phyloP scores from a whole-genome alignment of 2,797 vertebrate species.

The Chaenodraco wilsoni region DNA sequence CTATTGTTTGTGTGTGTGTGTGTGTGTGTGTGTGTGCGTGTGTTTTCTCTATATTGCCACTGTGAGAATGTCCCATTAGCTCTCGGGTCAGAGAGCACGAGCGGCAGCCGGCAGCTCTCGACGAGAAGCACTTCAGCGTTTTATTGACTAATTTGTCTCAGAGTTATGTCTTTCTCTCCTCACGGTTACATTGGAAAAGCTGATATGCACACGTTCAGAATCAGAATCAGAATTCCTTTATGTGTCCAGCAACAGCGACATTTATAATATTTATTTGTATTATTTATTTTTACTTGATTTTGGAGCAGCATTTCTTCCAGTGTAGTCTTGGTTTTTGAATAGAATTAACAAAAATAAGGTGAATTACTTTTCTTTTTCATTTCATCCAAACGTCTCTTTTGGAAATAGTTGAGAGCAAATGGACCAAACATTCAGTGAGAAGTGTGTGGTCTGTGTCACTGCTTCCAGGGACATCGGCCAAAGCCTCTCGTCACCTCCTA shows the following conservation, averaged over 20 bases:
- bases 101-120: constrained; percentile 11
- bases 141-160: constrained; percentile 23
- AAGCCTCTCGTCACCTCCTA: constrained; percentile 34
- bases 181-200: constrained; percentile 2
- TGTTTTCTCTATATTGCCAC: constrained; percentile 16
- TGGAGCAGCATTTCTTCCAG: too few relatives aligned
- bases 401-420: not conserved
- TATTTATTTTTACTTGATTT: too few relatives aligned
- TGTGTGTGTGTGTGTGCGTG: constrained; percentile 8
- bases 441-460: constrained; percentile 15
- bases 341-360: constrained; percentile 89
- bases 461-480: constrained; percentile 20
- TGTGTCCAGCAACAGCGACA: too few relatives aligned
- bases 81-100: constrained; percentile 42
- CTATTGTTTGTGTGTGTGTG: not conserved
- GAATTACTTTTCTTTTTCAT: not conserved
- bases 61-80: constrained; percentile 60
- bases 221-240: too few relatives aligned
- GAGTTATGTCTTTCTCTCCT: constrained; percentile 4
- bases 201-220: not conserved
- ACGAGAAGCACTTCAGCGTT: constrained; percentile 12
- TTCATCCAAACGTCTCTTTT: not conserved
- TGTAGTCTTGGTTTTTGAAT: constrained; percentile 87
- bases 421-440: constrained; percentile 17
- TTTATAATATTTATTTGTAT: too few relatives aligned